Percentiles rank a stretch among this genome's conserved stretches.
These are phyloP conservation scores for Cnemophilus loriae DNA, from an alignment of 2,113 vertebrate species.

Conservation along the genomic window DNA sequence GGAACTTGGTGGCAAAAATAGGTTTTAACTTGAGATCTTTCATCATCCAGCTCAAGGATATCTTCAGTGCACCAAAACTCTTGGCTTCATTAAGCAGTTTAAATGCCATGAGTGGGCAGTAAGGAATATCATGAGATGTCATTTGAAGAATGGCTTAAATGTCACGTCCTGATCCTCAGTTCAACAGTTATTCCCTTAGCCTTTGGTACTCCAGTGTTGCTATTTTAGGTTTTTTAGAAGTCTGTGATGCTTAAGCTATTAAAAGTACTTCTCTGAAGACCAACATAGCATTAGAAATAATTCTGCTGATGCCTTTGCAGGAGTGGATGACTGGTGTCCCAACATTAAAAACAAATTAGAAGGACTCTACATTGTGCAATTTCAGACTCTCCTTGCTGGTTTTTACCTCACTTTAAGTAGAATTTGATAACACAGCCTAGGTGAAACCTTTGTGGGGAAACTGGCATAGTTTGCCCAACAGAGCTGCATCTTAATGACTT, in stretches of 20 bases:
- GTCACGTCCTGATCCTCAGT: neutral
- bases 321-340: neutral
- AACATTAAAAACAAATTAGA: neutral
- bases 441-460: neutral
- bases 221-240: slow-evolving; percentile 9
- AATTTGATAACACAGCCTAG: neutral
- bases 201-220: neutral
- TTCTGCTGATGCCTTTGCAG: neutral
- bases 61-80: neutral
- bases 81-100: neutral
- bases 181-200: neutral
- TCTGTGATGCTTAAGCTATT: neutral
- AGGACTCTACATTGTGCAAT: neutral
- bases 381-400: neutral
- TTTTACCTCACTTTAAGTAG: neutral
- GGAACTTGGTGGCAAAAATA: neutral
- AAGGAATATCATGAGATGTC: neutral
- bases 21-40: neutral
- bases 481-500: neutral
- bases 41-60: neutral
- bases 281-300: neutral
- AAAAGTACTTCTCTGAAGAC: neutral
- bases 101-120: slow-evolving; percentile 18
- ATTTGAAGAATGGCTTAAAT: slow-evolving; percentile 17
- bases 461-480: neutral